Conservation (phyloP, 2,797 vertebrate species). For the Pagetopsis macropterus region DNA sequence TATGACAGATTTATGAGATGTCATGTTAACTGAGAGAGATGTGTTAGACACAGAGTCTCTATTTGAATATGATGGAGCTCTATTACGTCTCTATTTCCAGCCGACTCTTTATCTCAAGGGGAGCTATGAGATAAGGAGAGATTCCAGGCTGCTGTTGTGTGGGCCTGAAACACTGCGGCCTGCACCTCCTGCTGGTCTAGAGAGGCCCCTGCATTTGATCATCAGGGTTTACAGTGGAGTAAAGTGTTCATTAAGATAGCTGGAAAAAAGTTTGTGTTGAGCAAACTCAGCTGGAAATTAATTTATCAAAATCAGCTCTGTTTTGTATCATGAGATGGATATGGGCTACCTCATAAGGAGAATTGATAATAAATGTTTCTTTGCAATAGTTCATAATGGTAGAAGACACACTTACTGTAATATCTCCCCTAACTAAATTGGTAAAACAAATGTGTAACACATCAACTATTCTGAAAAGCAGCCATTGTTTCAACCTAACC, state of each 20-base stretch:
- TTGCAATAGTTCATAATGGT: not conserved
- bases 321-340: not conserved
- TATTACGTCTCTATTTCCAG: constrained; percentile 76
- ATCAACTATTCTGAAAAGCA: not conserved
- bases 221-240: not conserved
- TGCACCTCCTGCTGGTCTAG: constrained; percentile 70
- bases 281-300: not conserved
- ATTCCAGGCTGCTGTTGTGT: constrained; percentile 58
- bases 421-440: too few relatives aligned
- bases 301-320: not conserved
- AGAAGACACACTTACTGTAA: not conserved
- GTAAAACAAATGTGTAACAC: not conserved
- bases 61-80: constrained; percentile 72
- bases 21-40: constrained; percentile 42
- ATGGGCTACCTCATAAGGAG: not conserved
- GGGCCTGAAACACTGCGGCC: constrained; percentile 1
- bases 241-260: not conserved
- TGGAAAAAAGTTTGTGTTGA: constrained; percentile 2
- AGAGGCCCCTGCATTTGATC: constrained; percentile 19
- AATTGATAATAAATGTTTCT: not conserved
- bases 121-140: constrained; percentile 64
- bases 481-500: not conserved
- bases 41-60: constrained; percentile 53
- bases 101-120: constrained; percentile 68
- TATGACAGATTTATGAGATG: constrained; percentile 56